phyloP scores from a whole-genome alignment of 2,888 invertebrate genomes.

The Diplolepis rosae region DNA sequence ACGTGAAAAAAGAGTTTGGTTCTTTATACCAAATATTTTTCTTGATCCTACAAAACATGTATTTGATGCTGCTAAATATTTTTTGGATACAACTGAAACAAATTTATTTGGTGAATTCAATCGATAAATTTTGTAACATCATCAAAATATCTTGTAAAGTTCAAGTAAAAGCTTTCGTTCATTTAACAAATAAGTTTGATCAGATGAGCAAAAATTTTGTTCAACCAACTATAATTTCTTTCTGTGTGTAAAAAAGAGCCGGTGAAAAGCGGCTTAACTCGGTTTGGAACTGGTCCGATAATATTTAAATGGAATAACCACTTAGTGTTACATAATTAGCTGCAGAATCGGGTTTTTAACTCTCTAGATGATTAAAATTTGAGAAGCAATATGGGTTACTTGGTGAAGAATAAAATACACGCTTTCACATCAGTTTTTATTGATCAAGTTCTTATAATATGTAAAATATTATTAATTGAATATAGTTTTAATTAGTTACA shows the following conservation, averaged over 20 bases:
- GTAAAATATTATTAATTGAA: conserved; percentile 19
- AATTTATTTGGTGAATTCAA: too few species aligned
- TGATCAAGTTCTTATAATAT: conserved; percentile 8
- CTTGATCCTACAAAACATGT: too few species aligned
- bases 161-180: too few species aligned
- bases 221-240: too few species aligned
- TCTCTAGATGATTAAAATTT: conserved; percentile 6
- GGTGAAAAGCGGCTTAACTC: not conserved
- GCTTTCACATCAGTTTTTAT: conserved; percentile 27
- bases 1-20: not conserved
- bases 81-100: too few species aligned
- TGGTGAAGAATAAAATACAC: conserved; percentile 1
- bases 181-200: too few species aligned
- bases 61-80: too few species aligned
- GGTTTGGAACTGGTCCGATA: not conserved
- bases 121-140: not conserved
- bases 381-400: not conserved
- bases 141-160: not conserved
- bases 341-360: conserved; percentile 15
- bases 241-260: not conserved
- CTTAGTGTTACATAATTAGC: conserved; percentile 19
- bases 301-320: conserved; percentile 21
- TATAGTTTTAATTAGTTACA: conserved; percentile 1
- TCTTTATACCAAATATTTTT: not conserved
- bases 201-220: too few species aligned